A percentile compares a stretch with the other conserved stretches of the same genome.
These are phyloP conservation scores for Tangara arthus DNA, from an alignment of 2,797 vertebrate genomes.

Conservation along the genomic window DNA sequence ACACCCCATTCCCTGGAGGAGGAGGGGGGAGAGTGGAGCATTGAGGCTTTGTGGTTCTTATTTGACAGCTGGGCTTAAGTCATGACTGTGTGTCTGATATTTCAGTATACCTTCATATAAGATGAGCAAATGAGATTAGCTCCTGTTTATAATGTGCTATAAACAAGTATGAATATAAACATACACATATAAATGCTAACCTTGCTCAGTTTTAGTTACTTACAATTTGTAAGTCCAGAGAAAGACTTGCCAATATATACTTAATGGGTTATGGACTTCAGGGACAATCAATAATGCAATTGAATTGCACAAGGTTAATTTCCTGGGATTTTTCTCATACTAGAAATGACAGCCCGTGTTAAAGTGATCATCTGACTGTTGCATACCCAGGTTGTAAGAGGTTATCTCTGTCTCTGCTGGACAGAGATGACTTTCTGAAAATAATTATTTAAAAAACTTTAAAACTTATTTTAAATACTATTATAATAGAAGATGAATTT, in stretches of 20 bases:
- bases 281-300: neutral
- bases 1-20: accelerated
- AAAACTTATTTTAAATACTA: neutral
- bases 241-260: neutral
- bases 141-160: neutral
- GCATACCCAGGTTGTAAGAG: neutral
- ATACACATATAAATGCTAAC: neutral
- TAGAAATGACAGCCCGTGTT: neutral
- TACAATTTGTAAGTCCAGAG: neutral
- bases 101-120: neutral
- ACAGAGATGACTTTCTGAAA: neutral
- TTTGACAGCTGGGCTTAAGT: neutral
- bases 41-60: neutral
- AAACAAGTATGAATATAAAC: neutral
- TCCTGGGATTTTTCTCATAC: neutral
- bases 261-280: neutral
- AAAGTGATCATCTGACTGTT: accelerated
- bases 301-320: neutral
- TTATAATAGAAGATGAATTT: neutral
- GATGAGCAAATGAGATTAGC: neutral
- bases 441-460: neutral
- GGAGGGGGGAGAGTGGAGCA: accelerated
- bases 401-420: neutral
- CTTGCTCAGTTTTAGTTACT: neutral
- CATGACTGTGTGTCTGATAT: neutral